Base-by-base conservation (phyloP, 2,797 vertebrate species). In the Neosilurus hyrtlii region DNA sequence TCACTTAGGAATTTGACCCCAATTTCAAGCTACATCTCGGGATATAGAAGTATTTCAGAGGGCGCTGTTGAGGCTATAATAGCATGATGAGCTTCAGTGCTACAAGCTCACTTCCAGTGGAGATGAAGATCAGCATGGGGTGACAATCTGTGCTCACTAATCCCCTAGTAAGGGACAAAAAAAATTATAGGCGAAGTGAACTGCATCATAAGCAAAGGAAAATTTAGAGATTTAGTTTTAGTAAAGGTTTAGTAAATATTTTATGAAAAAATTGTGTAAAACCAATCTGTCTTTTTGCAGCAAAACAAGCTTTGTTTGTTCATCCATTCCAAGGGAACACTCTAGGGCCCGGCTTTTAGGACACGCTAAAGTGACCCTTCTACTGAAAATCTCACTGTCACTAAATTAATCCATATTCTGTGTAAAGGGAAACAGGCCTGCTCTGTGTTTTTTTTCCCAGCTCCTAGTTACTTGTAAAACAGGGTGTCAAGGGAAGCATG, bases 401-500 rank as follows among this genome's bases (percentile, higher is more conserved):
- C 10, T 22, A 56, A 66, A 30, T 56, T 57, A 82, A 75, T 76
- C 72, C 12, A 62, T 59, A 57, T 43, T 54, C 51, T 26, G 63
- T 61, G 61, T 24, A 4, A 51, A 2, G 49, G 43, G 37, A 83
- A 51, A 78, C 66, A 22, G n/a, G 2, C 3, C n/a, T 2, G 5
- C 12, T 71, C n/a, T 51, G 66, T 78, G n/a, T 51, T 78, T 65
- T 35, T 22, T 24, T 37, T 43, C 24, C 52, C 63, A 65, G 24
- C 63, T 56, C 63, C 35, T 82, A 24, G 30, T 66, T 56, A 15
- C 59, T 54, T 74, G 61, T 66, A 79, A n/a, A 18, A 63, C 67
- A 59, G 37, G 52, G 35, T 65, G 56, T 57, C 57, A 24, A 52
- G 57, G 81, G 81, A 82, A 61, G 65, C 72, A 73, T 74, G 77